These are phyloP conservation scores for Platysternon megacephalum DNA, from an alignment of 2,113 vertebrate species.

Conservation along the genomic window DNA sequence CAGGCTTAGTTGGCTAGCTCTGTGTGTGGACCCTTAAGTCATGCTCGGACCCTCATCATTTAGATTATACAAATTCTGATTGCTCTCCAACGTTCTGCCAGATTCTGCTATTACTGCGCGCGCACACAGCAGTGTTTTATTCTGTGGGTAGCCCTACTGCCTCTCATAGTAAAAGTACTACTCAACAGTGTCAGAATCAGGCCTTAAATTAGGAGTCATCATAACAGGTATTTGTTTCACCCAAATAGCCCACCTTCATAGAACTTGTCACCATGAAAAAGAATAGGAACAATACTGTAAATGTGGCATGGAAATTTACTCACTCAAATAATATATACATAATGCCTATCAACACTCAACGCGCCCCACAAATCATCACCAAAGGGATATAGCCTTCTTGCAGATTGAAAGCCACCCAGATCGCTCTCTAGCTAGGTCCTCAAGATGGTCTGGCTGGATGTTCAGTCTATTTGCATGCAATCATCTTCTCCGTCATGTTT, in stretches of 20 bases:
- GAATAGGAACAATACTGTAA: neutral
- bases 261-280: neutral
- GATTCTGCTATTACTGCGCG: neutral
- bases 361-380: neutral
- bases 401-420: neutral
- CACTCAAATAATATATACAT: neutral
- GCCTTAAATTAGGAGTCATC: neutral
- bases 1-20: slow-evolving; percentile 19
- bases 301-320: neutral
- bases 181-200: neutral
- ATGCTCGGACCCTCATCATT: neutral
- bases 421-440: neutral
- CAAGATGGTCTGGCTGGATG: neutral
- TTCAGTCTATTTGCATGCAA: neutral
- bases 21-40: slow-evolving; percentile 23
- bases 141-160: neutral
- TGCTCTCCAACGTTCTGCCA: neutral
- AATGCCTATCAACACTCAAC: neutral
- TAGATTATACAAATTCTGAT: neutral
- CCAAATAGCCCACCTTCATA: neutral
- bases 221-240: neutral
- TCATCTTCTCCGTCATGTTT: neutral
- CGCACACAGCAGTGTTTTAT: neutral
- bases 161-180: neutral
- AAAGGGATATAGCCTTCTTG: neutral